These are phyloP conservation scores for Orthonychiurus folsomi DNA, from an alignment of 2,888 invertebrate genomes.

Conservation along the genomic window DNA sequence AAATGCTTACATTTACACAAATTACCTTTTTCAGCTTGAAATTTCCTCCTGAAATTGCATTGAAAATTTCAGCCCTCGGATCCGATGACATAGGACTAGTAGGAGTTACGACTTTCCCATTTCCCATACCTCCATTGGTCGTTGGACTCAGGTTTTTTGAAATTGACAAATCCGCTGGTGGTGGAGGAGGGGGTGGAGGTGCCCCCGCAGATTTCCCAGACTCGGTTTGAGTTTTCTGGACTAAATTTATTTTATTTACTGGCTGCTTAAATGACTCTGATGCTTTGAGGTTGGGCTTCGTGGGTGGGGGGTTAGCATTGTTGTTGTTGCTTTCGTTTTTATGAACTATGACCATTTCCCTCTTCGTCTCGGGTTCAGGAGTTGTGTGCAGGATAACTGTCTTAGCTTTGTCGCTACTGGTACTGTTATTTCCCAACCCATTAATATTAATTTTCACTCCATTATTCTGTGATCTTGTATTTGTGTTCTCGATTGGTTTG, in stretches of 20 bases:
- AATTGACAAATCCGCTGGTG: conserved; percentile 18
- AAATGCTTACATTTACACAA: conserved; percentile 10
- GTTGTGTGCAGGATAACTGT: conserved; percentile 11
- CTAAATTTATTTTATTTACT: not conserved
- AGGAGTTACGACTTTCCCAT: conserved; percentile 16
- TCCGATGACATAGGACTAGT: conserved; percentile 44
- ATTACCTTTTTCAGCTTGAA: conserved; percentile 38
- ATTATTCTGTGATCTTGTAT: not conserved
- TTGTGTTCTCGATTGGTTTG: not conserved
- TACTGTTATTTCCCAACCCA: not conserved
- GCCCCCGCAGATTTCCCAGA: conserved; percentile 5
- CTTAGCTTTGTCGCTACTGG: conserved; percentile 9
- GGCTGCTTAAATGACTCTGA: not conserved
- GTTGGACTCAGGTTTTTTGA: conserved; percentile 1
- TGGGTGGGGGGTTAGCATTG: not conserved
- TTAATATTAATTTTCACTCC: conserved; percentile 3
- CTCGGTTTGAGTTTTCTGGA: not conserved
- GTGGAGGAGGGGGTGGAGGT: conserved; percentile 35
- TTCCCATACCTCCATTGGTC: conserved; percentile 4
- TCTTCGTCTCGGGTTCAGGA: not conserved
- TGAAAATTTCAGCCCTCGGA: conserved; percentile 57
- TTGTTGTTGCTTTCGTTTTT: not conserved
- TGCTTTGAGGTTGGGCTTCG: not conserved
- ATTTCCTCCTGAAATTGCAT: conserved; percentile 59
- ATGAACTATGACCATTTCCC: not conserved